Conservation (phyloP, 2,888 invertebrate genomes). For the Aethes cnicana region DNA sequence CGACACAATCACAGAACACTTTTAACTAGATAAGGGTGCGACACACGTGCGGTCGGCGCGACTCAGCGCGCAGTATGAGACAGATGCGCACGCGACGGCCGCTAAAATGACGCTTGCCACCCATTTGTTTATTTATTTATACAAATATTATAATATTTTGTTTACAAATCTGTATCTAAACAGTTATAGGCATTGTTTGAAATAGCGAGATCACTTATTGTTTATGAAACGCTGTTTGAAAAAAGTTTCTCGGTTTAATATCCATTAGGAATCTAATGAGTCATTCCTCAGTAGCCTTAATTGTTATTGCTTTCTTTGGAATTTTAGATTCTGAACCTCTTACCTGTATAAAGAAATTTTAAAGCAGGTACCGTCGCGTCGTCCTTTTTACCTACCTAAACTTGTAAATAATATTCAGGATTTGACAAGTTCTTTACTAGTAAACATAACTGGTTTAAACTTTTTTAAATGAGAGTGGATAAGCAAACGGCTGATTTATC, state of each 20-base stretch:
- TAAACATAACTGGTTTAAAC: too few species aligned
- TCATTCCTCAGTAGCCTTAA: constrained; percentile 7
- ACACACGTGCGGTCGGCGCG: constrained; percentile 36
- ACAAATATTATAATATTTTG: neutral
- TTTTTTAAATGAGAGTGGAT: too few species aligned
- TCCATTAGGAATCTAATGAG: neutral
- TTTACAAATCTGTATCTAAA: neutral
- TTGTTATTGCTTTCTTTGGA: constrained; percentile 14
- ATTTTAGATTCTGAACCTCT: too few species aligned
- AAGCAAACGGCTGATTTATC: too few species aligned
- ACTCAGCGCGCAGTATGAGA: constrained; percentile 29
- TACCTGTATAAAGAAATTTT: too few species aligned
- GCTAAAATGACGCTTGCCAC: constrained; percentile 40
- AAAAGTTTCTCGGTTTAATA: too few species aligned
- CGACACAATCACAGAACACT: constrained; percentile 1
- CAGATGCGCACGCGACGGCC: constrained; percentile 38
- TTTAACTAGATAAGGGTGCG: constrained; percentile 27
- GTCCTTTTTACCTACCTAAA: too few species aligned
- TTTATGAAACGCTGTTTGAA: too few species aligned
- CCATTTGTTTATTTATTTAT: constrained; percentile 2
- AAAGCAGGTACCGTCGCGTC: too few species aligned
- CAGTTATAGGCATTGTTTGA: neutral
- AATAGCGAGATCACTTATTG: too few species aligned
- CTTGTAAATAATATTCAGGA: too few species aligned
- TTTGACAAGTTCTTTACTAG: too few species aligned